phyloP scores from a whole-genome alignment of 1,140 invertebrate species.

The Dreissena rostriformis region DNA sequence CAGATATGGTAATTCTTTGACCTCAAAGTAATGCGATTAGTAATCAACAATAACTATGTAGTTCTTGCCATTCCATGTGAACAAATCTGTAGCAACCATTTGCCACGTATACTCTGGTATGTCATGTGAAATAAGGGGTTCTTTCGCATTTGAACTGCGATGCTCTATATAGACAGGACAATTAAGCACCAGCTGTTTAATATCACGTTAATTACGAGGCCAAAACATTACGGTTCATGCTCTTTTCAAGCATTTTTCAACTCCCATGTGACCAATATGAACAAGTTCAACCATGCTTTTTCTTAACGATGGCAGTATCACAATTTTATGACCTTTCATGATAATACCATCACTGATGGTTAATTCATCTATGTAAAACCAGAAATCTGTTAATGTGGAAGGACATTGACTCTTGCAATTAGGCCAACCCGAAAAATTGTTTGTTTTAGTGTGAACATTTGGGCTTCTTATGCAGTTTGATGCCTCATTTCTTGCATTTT shows the following conservation, averaged over 20 bases:
- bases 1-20: constrained; percentile 38
- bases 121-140: no score
- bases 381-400: constrained; percentile 30
- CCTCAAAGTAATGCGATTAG: constrained; percentile 61
- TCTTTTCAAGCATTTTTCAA: constrained; percentile 53
- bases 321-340: constrained; percentile 54
- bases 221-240: constrained; percentile 60
- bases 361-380: constrained; percentile 57
- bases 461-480: no score
- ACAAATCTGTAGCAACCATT: no score
- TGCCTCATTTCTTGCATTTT: no score
- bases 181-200: constrained; percentile 50
- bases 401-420: constrained; percentile 17
- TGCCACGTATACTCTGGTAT: constrained; percentile 63
- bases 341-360: constrained; percentile 51
- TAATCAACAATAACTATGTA: no score
- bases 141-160: constrained; percentile 33
- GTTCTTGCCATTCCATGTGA: no score
- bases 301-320: constrained; percentile 37
- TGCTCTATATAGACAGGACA: constrained; percentile 48
- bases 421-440: no score
- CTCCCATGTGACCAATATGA: constrained; percentile 60
- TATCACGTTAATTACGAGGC: no score
- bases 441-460: no score
- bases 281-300: constrained; percentile 49